Evolutionary conservation across 92 coral and sea anemone genomes (phyloP).

Genomic region (Pocillopora grandis): DNA sequence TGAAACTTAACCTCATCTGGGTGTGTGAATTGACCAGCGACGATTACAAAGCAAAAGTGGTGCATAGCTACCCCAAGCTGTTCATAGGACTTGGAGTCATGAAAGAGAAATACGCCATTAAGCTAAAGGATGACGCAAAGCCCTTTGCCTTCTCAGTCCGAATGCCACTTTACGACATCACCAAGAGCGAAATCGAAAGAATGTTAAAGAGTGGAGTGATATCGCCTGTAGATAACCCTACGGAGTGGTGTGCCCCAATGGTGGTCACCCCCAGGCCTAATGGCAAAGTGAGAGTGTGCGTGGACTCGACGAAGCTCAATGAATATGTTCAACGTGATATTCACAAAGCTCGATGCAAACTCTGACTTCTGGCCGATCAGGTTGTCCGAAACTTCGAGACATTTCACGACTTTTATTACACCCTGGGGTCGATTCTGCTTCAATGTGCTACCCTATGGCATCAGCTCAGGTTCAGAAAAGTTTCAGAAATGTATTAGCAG

Average conservation of each 20-base stretch:
- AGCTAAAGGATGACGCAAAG: slow-evolving; percentile 43
- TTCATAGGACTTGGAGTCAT: slow-evolving; percentile 57
- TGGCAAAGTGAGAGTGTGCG: slow-evolving; percentile 49
- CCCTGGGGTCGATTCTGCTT: slow-evolving; percentile 62
- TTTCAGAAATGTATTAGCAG: slow-evolving; percentile 55
- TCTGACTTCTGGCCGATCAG: slow-evolving; percentile 58
- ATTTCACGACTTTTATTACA: slow-evolving; percentile 55
- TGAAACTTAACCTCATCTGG: too few species aligned
- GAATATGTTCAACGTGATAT: slow-evolving; percentile 50
- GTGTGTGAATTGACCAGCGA: slow-evolving; percentile 24
- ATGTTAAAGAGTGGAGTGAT: slow-evolving; percentile 40
- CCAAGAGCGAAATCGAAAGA: slow-evolving; percentile 43
- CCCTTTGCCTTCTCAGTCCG: slow-evolving; percentile 54
- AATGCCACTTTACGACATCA: slow-evolving; percentile 34
- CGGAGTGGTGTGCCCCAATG: slow-evolving; percentile 47
- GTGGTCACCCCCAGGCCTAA: slow-evolving; percentile 47
- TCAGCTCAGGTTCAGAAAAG: slow-evolving; percentile 51
- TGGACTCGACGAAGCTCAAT: slow-evolving; percentile 53
- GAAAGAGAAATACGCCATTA: slow-evolving; percentile 55
- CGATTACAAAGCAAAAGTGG: slow-evolving; percentile 23
- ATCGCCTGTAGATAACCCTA: slow-evolving; percentile 39
- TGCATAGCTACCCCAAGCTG: slow-evolving; percentile 49
- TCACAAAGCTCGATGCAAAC: slow-evolving; percentile 59
- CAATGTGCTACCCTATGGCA: slow-evolving; percentile 60
- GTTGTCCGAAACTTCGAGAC: slow-evolving; percentile 43